Evolutionary conservation across 2,888 invertebrate species (phyloP).

Genomic region (Aphodius sticticus): DNA sequence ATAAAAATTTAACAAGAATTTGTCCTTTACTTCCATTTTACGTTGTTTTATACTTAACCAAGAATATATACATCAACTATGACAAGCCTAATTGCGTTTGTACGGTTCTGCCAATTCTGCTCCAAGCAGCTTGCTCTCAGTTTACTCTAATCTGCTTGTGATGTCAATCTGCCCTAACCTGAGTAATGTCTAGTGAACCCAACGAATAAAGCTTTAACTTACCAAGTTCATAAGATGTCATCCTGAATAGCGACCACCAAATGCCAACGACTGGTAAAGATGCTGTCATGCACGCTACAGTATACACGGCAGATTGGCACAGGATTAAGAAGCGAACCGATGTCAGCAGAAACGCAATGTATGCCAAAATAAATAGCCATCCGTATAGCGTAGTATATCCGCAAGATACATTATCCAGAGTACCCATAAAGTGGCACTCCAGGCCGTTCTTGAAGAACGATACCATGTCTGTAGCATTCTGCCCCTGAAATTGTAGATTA

Average conservation of each 20-base stretch:
- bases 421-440: constrained; percentile 55
- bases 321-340: constrained; percentile 63
- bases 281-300: constrained; percentile 63
- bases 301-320: constrained; percentile 67
- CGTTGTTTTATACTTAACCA: too few species aligned
- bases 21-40: too few species aligned
- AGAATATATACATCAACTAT: too few species aligned
- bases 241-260: constrained; percentile 67
- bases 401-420: constrained; percentile 42
- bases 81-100: too few species aligned
- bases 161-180: too few species aligned
- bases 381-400: constrained; percentile 55
- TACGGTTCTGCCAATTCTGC: too few species aligned
- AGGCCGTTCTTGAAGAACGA: constrained; percentile 55
- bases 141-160: too few species aligned
- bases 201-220: too few species aligned
- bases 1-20: too few species aligned
- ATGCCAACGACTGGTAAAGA: constrained; percentile 65
- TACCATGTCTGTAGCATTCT: constrained; percentile 23
- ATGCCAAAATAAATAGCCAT: constrained; percentile 63
- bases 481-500: constrained; percentile 34
- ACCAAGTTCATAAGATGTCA: constrained; percentile 59
- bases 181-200: too few species aligned
- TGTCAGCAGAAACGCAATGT: constrained; percentile 61
- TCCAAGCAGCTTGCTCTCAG: too few species aligned